These are phyloP conservation scores for Progne subis DNA, from an alignment of 2,113 vertebrate species.

Conservation along the genomic window DNA sequence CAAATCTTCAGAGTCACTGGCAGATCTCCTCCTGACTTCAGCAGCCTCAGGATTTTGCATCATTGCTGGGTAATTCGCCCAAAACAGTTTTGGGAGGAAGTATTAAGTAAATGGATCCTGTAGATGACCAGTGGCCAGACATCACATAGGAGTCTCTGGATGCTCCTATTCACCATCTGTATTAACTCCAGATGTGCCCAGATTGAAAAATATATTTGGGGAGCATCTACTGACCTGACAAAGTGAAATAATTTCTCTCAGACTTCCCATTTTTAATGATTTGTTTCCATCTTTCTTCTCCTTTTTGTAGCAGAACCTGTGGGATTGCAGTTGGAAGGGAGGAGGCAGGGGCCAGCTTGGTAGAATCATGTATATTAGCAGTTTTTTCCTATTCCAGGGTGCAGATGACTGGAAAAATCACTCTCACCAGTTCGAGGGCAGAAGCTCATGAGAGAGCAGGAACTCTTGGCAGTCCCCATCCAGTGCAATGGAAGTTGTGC, in stretches of 20 bases:
- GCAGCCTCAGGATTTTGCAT: background rate
- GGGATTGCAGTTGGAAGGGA: background rate
- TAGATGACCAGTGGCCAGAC: background rate
- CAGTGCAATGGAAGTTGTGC: background rate
- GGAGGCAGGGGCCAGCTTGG: background rate
- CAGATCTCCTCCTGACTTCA: background rate
- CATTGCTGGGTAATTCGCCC: background rate
- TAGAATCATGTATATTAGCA: background rate
- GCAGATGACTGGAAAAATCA: background rate
- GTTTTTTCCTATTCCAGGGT: background rate
- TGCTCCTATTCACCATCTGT: background rate
- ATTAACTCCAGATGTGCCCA: background rate
- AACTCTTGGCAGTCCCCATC: background rate
- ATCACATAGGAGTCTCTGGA: background rate
- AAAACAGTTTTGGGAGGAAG: background rate
- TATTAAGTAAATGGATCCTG: background rate
- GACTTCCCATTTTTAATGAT: background rate
- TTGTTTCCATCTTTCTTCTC: background rate
- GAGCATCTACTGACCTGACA: background rate
- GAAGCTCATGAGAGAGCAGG: background rate
- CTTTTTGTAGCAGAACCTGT: background rate
- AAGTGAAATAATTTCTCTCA: background rate
- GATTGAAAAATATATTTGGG: background rate
- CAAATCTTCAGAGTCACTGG: background rate
- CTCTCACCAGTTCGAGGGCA: background rate